These are phyloP conservation scores for Morpho achilles DNA, from an alignment of 2,888 invertebrate species.

Conservation along the genomic window DNA sequence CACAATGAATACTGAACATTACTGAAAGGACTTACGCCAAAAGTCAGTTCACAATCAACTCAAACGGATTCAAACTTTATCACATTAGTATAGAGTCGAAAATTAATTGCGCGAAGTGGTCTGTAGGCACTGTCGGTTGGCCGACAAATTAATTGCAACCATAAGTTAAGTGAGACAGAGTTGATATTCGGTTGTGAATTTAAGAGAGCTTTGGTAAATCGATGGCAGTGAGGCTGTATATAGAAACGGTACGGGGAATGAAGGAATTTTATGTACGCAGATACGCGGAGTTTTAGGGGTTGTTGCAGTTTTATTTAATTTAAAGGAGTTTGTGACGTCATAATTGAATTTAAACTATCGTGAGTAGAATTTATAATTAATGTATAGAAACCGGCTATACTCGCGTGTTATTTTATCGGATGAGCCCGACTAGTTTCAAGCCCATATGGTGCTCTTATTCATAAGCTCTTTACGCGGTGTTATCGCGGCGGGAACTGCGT, in stretches of 20 bases:
- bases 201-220: slow-evolving; percentile 13
- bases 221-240: slow-evolving; percentile 10
- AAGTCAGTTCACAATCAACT: slow-evolving; percentile 2
- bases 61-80: slow-evolving; percentile 17
- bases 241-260: slow-evolving; percentile 12
- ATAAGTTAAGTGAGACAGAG: slow-evolving; percentile 23
- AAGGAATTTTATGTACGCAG: slow-evolving; percentile 3
- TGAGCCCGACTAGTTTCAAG: no score
- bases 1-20: slow-evolving; percentile 22
- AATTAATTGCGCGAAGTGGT: slow-evolving; percentile 1
- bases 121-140: background rate
- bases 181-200: slow-evolving; percentile 22
- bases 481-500: no score
- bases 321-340: no score
- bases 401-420: no score
- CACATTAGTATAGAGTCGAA: slow-evolving; percentile 14
- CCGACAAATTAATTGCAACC: slow-evolving; percentile 23
- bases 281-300: background rate
- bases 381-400: no score
- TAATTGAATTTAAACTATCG: no score
- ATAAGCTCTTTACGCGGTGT: no score
- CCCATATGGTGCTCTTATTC: no score
- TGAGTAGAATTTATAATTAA: no score
- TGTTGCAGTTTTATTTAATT: no score
- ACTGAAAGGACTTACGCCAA: background rate